Evolutionary conservation across 2,888 invertebrate species (phyloP), one percentile per base, ranked within the genome.

Genomic region (Frankliniella fusca): DNA sequence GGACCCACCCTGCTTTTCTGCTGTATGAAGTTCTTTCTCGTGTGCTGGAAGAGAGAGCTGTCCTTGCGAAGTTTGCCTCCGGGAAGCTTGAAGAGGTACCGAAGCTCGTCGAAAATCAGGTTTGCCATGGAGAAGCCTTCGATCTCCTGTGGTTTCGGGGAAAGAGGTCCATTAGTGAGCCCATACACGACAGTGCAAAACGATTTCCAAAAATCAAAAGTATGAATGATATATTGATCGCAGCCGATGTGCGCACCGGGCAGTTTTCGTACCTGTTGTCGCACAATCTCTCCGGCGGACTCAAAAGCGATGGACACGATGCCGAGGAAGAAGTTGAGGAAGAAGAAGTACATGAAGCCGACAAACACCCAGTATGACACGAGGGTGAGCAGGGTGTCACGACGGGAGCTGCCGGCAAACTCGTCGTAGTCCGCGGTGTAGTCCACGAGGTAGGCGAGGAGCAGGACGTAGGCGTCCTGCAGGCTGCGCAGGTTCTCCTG

Each of bases 311-410:
- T 76, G 70, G 70, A 76, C 27, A 76, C 70, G 70, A 76, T 76
- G 70, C 70, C 70, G 70, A 76, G 70, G 70, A 76, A 76, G 70
- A 76, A 76, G 70, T 76, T 76, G 70, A 76, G 70, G 70, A 76
- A 76, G 70, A 76, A 23, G 70, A 76, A 76, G 10, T 76, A 76
- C 70, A 76, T 76, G 70, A 76, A 76, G 70, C 23, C 70, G 27
- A 76, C 70, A 27, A 76, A 76, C 27, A 76, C 70, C 70, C 70
- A 76, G 70, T 76, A 76, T 27, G 70, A 76, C 23, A 8, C 8
- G 70, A 76, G 27, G 27, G 70, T 3, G 10, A 76, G 70, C 11
- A 23, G 11, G 23, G n/a, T 76, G 70, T 76, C 70, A 27, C 9
- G 70, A 27, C 27, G 27, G 27, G 18, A 8, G 61, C n/a, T 20